Evolutionary conservation across 92 coral and sea anemone genomes (phyloP).

Genomic region (Palythoa heliodiscus): DNA sequence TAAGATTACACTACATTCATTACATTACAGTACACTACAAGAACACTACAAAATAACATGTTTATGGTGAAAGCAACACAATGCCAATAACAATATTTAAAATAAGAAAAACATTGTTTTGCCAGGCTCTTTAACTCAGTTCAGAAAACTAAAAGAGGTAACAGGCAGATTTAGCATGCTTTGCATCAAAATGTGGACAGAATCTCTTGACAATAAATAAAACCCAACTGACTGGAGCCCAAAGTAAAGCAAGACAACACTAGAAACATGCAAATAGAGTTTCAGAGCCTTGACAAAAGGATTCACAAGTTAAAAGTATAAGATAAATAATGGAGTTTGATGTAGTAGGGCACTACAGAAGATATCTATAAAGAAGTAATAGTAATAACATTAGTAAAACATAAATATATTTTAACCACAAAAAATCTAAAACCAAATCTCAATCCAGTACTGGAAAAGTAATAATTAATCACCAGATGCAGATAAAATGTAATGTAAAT

Average conservation of each 20-base stretch:
- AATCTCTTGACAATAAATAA: too few relatives aligned
- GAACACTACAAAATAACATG: slow-evolving; percentile 10
- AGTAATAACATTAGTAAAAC: slow-evolving; percentile 24
- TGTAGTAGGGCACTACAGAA: not conserved
- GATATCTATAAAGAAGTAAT: slow-evolving; percentile 13
- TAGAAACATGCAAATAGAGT: not conserved
- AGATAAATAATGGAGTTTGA: not conserved
- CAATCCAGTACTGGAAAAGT: not conserved
- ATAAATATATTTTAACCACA: not conserved
- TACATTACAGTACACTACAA: slow-evolving; percentile 12
- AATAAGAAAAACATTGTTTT: not conserved
- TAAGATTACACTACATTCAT: slow-evolving; percentile 20
- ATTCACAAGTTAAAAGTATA: not conserved
- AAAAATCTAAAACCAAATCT: not conserved
- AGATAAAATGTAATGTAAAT: too few relatives aligned
- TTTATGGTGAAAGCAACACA: not conserved
- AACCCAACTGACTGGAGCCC: too few relatives aligned
- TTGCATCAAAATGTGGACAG: too few relatives aligned
- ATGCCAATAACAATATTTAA: not conserved
- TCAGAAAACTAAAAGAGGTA: not conserved
- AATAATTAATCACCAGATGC: too few relatives aligned
- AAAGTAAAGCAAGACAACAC: not conserved
- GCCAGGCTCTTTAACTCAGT: not conserved
- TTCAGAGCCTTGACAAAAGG: not conserved
- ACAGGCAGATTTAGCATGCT: too few relatives aligned